phyloP scores from a whole-genome alignment of 2,888 invertebrate species.

The Ectropis crepuscularia region DNA sequence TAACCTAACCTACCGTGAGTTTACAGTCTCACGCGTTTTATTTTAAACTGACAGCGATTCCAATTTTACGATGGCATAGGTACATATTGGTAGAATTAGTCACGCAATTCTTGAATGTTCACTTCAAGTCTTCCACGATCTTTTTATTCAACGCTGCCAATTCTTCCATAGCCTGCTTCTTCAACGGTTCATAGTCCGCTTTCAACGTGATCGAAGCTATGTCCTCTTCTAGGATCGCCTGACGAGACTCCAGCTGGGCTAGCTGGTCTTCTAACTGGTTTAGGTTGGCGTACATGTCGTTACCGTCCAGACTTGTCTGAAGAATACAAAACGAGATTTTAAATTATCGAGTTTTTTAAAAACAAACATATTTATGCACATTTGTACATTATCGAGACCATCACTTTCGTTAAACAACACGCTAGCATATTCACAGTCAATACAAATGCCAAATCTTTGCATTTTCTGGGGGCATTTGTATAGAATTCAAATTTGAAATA shows the following conservation, averaged over 20 bases:
- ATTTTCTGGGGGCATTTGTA: no score
- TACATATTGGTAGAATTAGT: no score
- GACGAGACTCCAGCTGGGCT: constrained; percentile 87
- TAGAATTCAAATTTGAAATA: no score
- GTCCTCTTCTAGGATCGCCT: constrained; percentile 87
- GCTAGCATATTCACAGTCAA: no score
- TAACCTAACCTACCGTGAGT: no score
- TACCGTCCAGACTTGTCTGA: constrained; percentile 87
- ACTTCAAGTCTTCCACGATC: constrained; percentile 76
- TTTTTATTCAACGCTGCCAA: constrained; percentile 83
- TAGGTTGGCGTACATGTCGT: constrained; percentile 89
- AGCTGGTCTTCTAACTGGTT: constrained; percentile 88
- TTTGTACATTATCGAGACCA: no score
- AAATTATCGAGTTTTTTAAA: neutral
- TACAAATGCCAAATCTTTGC: no score
- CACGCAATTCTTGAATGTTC: no score
- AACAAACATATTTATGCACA: neutral
- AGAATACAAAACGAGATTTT: constrained; percentile 29
- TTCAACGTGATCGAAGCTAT: constrained; percentile 88
- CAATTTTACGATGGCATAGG: no score
- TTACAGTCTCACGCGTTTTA: no score
- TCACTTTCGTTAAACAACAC: no score
- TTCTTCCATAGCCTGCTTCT: constrained; percentile 83
- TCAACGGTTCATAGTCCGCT: constrained; percentile 87
- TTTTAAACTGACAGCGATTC: no score